These are phyloP conservation scores for Sebastes vulpes DNA, from an alignment of 2,797 vertebrate genomes.

Conservation along the genomic window DNA sequence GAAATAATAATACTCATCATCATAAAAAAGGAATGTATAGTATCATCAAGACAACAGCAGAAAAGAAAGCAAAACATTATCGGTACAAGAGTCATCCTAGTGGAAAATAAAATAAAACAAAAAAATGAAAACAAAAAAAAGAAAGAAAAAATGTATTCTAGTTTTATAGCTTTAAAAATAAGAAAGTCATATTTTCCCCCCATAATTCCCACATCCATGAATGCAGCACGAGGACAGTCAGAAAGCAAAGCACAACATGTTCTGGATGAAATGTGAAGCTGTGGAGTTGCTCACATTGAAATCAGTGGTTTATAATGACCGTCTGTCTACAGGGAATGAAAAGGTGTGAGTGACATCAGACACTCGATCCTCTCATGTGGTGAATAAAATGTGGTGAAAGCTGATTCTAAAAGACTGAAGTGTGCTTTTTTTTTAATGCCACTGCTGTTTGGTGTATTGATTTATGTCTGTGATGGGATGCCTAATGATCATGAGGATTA, in stretches of 20 bases:
- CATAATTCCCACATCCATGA: background rate
- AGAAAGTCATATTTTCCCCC: too few relatives aligned
- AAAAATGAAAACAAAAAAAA: too few relatives aligned
- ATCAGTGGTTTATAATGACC: background rate
- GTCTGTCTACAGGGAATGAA: background rate
- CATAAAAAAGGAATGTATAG: too few relatives aligned
- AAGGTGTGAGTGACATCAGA: background rate
- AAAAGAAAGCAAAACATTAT: too few relatives aligned
- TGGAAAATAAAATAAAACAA: too few relatives aligned
- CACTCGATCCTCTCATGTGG: background rate
- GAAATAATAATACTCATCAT: too few relatives aligned
- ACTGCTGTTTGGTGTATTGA: background rate
- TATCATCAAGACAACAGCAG: too few relatives aligned
- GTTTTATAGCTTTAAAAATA: background rate
- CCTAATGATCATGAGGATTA: background rate
- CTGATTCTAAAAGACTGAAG: background rate
- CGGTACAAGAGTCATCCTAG: too few relatives aligned
- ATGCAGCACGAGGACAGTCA: slow-evolving; percentile 9
- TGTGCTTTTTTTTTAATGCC: background rate
- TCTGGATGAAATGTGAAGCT: background rate
- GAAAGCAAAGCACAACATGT: slow-evolving; percentile 38
- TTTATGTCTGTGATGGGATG: background rate
- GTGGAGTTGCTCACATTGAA: slow-evolving; percentile 10
- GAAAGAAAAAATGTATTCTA: too few relatives aligned
- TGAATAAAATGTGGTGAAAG: background rate